phyloP scores from a whole-genome alignment of 2,113 vertebrate genomes.

The Fulmarus glacialis region DNA sequence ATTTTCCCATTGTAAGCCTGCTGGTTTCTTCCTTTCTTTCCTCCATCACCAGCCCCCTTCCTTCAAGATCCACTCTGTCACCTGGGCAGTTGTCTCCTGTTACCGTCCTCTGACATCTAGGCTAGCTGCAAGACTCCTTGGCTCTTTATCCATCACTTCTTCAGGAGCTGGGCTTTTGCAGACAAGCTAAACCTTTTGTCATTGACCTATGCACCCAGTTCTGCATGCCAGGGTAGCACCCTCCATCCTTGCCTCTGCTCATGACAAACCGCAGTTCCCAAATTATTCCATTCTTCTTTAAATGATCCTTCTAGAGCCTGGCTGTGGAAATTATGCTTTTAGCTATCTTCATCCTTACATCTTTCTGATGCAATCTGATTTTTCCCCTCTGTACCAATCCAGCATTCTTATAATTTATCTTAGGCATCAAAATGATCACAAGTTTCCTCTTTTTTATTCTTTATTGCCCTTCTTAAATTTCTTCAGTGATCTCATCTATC shows the following conservation, averaged over 20 bases:
- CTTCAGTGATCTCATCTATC: neutral
- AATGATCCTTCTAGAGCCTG: neutral
- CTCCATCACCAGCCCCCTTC: neutral
- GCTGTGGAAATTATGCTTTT: neutral
- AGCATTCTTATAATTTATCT: neutral
- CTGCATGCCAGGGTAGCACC: neutral
- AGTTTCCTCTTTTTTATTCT: neutral
- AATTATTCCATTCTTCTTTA: neutral
- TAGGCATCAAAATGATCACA: neutral
- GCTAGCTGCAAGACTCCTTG: neutral
- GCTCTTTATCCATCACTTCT: neutral
- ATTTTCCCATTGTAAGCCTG: neutral
- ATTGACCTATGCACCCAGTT: neutral
- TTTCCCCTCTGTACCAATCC: neutral
- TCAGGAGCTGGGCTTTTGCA: neutral
- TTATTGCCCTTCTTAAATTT: neutral
- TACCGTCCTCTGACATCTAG: neutral
- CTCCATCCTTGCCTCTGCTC: neutral
- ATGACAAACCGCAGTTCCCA: neutral
- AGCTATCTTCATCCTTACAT: neutral
- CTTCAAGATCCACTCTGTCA: neutral
- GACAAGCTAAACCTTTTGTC: neutral
- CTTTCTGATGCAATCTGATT: neutral
- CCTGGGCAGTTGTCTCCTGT: neutral
- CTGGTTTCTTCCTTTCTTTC: neutral